Conservation (phyloP, 2,797 vertebrate genomes). For the Falco novaeseelandiae region DNA sequence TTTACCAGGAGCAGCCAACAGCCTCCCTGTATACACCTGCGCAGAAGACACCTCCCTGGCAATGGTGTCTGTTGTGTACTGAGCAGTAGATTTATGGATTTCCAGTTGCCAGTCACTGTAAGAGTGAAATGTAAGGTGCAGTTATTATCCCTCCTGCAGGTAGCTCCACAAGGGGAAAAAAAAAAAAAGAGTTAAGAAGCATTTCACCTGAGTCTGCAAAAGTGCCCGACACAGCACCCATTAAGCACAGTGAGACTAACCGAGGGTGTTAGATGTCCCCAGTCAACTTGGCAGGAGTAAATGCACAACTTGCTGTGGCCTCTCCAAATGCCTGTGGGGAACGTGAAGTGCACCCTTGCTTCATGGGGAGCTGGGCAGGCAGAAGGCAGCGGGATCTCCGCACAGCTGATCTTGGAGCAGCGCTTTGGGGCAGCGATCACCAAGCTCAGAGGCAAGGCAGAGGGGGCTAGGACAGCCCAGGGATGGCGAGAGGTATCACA, state of each 20-base stretch:
- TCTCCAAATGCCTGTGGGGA: background rate
- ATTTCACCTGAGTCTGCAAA: background rate
- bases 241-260: background rate
- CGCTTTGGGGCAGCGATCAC: background rate
- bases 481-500: background rate
- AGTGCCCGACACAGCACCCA: background rate
- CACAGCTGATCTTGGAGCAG: background rate
- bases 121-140: background rate
- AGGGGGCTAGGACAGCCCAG: too few species aligned
- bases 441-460: background rate
- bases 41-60: constrained; percentile 57
- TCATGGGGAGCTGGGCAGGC: fast-evolving
- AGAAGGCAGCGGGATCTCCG: background rate
- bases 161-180: background rate
- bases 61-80: constrained; percentile 37
- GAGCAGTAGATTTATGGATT: background rate
- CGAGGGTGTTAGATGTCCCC: background rate
- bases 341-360: fast-evolving
- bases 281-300: background rate
- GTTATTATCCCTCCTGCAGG: background rate
- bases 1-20: constrained; percentile 53
- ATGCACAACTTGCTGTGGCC: background rate
- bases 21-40: background rate
- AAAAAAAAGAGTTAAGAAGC: background rate
- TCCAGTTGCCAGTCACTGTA: constrained; percentile 3